Evolutionary conservation across 2,888 invertebrate genomes (phyloP), one percentile per base, ranked within the genome.

Genomic region (Aphidoletes aphidimyza): DNA sequence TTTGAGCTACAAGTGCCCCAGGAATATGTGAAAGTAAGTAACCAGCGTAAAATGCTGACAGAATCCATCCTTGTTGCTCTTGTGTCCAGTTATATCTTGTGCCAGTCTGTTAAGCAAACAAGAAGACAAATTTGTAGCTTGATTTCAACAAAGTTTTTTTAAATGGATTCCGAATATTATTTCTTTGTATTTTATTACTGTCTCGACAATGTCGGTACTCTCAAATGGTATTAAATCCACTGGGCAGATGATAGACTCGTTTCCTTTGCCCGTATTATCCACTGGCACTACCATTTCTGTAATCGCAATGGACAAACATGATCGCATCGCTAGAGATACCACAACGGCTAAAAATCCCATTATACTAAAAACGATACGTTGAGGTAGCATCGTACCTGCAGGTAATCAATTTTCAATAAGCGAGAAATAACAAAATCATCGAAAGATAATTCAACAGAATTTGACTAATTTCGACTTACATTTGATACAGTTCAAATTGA

Each of bases 251-350:
- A 22, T 22, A 5, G 54, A n/a, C 5, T 30, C 34, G n/a, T 54
- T 69, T 14, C 14, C 14, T 1, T 30, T 30, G 0, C 0, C 34
- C n/a, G 69, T 69, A n/a, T 14, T 30, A 34, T 69, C 30, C 22
- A 54, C 2, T 69, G 69, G 69, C n/a, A 69, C 34, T 1, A 93
- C 93, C 93, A 94, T 93, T 87, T 94, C 93, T 0, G 94, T 94
- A 86, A 95, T 94, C 83, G 94, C 93, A 86, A 94, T 90, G 86
- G 93, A 94, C 0, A 95, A 91, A 86, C 93, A 93, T 1, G 94
- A 93, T 17, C 95, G 91, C 94, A 94, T 94, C 47, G 94, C 93
- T 88, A 94, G 94, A n/a, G 94, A 94, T 88, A 94, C 94, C 85
- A 93, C 91, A 47, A 94, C 91, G 22, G 93, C 94, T 87, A 94